These are phyloP conservation scores for Callitettix versicolor DNA, from an alignment of 1,140 invertebrate species.

Conservation along the genomic window DNA sequence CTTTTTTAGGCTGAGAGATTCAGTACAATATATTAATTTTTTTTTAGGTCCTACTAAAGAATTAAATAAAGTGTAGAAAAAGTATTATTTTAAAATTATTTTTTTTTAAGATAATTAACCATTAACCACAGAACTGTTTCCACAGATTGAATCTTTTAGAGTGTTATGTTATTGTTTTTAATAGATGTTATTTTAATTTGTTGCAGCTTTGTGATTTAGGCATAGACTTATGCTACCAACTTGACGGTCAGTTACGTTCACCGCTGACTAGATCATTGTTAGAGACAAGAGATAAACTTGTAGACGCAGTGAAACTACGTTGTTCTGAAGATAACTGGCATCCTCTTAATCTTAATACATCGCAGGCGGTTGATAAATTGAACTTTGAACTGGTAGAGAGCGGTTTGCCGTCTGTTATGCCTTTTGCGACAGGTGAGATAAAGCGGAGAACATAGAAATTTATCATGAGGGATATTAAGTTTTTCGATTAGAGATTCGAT, in stretches of 20 bases:
- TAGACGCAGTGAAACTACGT: conserved; percentile 60
- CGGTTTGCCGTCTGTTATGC: conserved; percentile 7
- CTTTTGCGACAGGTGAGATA: conserved; percentile 41
- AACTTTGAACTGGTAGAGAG: conserved; percentile 8
- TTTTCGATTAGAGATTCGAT: too few species aligned
- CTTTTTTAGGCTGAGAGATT: too few species aligned
- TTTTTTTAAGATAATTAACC: too few species aligned
- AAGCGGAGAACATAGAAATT: neutral
- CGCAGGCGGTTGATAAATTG: conserved; percentile 26
- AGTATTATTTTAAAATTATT: too few species aligned
- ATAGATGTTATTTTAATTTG: neutral
- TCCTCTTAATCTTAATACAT: conserved; percentile 52
- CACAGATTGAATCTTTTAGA: too few species aligned
- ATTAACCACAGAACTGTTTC: too few species aligned
- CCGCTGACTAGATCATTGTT: conserved; percentile 49
- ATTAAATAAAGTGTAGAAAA: too few species aligned
- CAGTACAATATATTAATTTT: too few species aligned
- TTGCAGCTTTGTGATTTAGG: conserved; percentile 56
- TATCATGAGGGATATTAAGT: too few species aligned
- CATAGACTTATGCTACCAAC: conserved; percentile 70
- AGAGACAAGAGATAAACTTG: conserved; percentile 59
- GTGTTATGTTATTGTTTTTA: too few species aligned
- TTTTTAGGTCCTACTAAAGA: too few species aligned
- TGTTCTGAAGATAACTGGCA: conserved; percentile 60
- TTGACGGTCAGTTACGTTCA: conserved; percentile 64